A percentile compares a stretch with the other conserved stretches of the same genome.
phyloP scores from a whole-genome alignment of 2,888 invertebrate species.

The Acrocyrtus sp. region DNA sequence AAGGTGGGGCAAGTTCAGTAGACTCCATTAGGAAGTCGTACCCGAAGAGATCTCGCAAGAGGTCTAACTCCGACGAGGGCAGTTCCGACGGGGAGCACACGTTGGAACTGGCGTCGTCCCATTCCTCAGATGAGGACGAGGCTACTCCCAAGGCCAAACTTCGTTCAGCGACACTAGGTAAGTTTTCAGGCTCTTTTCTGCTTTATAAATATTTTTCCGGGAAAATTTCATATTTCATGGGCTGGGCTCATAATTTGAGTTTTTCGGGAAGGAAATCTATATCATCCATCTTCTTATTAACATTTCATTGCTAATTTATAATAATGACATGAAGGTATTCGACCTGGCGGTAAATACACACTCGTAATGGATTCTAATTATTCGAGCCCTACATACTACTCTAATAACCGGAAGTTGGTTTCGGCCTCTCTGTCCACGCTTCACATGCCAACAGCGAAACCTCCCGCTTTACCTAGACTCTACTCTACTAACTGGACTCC shows the following conservation, averaged over 20 bases:
- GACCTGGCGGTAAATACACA: slow-evolving; percentile 35
- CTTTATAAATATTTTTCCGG: background rate
- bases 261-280: too few relatives aligned
- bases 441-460: slow-evolving; percentile 57
- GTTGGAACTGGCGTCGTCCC: slow-evolving; percentile 92
- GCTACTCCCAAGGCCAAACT: slow-evolving; percentile 64
- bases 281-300: background rate
- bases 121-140: slow-evolving; percentile 89
- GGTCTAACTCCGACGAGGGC: slow-evolving; percentile 58
- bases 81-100: slow-evolving; percentile 72
- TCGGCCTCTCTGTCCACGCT: slow-evolving; percentile 62
- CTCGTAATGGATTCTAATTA: slow-evolving; percentile 23
- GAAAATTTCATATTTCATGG: background rate
- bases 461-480: slow-evolving; percentile 60
- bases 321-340: slow-evolving; percentile 19
- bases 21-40: slow-evolving; percentile 58
- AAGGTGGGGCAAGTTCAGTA: slow-evolving; percentile 41
- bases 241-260: too few relatives aligned
- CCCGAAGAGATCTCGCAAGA: slow-evolving; percentile 51
- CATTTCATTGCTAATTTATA: too few relatives aligned
- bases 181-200: slow-evolving; percentile 24
- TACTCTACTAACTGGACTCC: slow-evolving; percentile 63
- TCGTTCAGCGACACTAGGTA: slow-evolving; percentile 59
- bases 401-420: slow-evolving; percentile 53
- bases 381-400: slow-evolving; percentile 16